Percentiles rank a stretch among this genome's conserved stretches.
Evolutionary conservation across 2,797 vertebrate genomes (phyloP).

Genomic region (Neostethus bicornis): DNA sequence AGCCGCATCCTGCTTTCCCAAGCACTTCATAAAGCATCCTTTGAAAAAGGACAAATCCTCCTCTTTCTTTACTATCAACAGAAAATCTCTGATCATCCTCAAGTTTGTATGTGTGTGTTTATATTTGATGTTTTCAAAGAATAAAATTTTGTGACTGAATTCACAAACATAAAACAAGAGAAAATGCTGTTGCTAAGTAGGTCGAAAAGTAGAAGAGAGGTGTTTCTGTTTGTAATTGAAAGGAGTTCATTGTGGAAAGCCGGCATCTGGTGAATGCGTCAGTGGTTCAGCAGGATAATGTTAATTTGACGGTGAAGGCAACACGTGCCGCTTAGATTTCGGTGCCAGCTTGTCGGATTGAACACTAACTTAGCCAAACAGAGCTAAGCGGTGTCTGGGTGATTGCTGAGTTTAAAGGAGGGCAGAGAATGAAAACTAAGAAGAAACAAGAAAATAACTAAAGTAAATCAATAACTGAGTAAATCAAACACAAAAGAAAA

Average conservation of each 20-base stretch:
- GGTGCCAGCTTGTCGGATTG: slow-evolving; percentile 48
- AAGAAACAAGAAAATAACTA: not conserved
- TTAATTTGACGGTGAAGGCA: slow-evolving; percentile 43
- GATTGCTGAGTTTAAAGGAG: slow-evolving; percentile 13
- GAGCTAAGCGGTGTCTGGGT: slow-evolving; percentile 6
- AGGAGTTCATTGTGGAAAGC: slow-evolving; percentile 23
- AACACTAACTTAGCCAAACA: slow-evolving; percentile 11
- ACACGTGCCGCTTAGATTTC: slow-evolving; percentile 42
- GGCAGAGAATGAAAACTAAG: not conserved
- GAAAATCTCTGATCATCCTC: not conserved
- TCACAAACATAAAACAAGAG: not conserved
- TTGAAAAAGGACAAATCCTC: not conserved
- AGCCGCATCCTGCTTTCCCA: not conserved
- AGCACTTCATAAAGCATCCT: not conserved
- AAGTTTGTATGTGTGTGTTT: not conserved
- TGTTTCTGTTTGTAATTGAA: slow-evolving; percentile 29
- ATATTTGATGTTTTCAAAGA: not conserved
- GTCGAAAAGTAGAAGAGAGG: slow-evolving; percentile 13
- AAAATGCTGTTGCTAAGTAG: slow-evolving; percentile 11
- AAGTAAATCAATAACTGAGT: slow-evolving; percentile 1
- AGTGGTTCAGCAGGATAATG: slow-evolving; percentile 31
- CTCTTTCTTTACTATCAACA: not conserved
- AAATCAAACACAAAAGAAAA: slow-evolving; percentile 4
- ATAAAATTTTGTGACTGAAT: slow-evolving; percentile 7
- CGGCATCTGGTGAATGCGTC: slow-evolving; percentile 4